Base-by-base conservation (phyloP, 2,113 vertebrate species). In the Hucho hucho region DNA sequence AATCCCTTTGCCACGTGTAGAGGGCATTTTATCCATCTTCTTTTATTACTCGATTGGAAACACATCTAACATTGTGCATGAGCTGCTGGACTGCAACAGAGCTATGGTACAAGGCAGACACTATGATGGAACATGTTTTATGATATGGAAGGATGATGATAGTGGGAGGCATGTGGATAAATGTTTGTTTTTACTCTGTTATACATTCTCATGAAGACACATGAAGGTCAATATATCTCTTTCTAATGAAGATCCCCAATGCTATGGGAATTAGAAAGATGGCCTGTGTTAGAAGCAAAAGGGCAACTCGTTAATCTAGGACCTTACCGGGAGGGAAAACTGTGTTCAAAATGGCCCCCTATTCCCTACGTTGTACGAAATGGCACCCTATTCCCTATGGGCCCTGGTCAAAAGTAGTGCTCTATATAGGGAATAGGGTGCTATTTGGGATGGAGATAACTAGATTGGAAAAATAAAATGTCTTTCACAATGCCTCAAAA, bases 161-260 rank as follows among this genome's bases (percentile, higher is more conserved):
- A 88, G 82, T 89, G 92, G 64, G 76, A 75, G 83, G 82, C 86
- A 89, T 86, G 84, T 75, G 79, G 90, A 93, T 91, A 93, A 94
- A 94, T 93, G 91, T 90, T 88, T 91, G 89, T 86, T 91, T 91
- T 91, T 93, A 84, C 78, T 75, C 72, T 81, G 83, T 84, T 89
- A 93, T 93, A 93, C 80, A 91, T 93, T 91, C 89, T 93, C 91
- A 93, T 94, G 91, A 92, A 90, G 91, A 86, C 84, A 84, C 79
- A 79, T 88, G 90, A 94, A 93, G 93, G 93, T 93, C 93, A 93
- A 91, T 90, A 92, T 93, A 90, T 93, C 91, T 92, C 83, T 84
- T 87, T 87, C 90, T 92, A 93, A 94, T 93, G 91, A 92, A 93
- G 90, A 93, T 90, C 90, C 88, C 88, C 84, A 84, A 87, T 87